Conservation (phyloP, 1,140 invertebrate genomes). For the Pseudomyrmex sp. region DNA sequence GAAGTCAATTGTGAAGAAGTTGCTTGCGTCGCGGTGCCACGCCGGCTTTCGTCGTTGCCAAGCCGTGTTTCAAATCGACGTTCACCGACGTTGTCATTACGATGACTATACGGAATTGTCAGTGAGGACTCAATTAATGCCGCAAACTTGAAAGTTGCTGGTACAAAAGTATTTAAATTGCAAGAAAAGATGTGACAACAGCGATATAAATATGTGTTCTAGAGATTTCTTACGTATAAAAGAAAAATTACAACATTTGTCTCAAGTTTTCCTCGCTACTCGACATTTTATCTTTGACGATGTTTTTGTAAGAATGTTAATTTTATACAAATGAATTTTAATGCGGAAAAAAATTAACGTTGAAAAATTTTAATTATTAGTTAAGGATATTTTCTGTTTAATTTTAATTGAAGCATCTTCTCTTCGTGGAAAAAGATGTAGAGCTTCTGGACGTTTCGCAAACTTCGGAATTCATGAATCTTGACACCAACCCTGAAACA, state of each 20-base stretch:
- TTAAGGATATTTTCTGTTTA: not conserved
- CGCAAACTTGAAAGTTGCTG: not conserved
- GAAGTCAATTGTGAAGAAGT: slow-evolving; percentile 69
- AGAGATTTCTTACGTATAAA: no score
- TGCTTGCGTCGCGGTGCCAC: slow-evolving; percentile 45
- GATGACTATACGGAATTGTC: slow-evolving; percentile 40
- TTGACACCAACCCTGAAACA: slow-evolving; percentile 2
- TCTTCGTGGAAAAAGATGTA: not conserved
- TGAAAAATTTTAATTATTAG: not conserved
- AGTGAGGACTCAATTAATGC: slow-evolving; percentile 30
- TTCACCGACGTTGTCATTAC: slow-evolving; percentile 32
- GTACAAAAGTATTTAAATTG: slow-evolving; percentile 19
- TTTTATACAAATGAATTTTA: not conserved
- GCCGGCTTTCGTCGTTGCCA: slow-evolving; percentile 9
- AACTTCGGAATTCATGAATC: not conserved
- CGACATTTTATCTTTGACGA: not conserved
- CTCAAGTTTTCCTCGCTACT: not conserved
- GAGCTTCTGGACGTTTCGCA: not conserved
- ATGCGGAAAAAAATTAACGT: not conserved
- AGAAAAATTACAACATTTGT: not conserved
- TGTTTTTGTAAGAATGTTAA: not conserved
- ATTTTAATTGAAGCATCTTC: not conserved
- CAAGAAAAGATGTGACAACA: not conserved
- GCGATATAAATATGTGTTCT: no score
- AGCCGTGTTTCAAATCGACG: slow-evolving; percentile 9